A percentile compares a stretch with the other conserved stretches of the same genome.
Evolutionary conservation across 1,140 invertebrate genomes (phyloP).

Genomic region (Micrasema minimum): DNA sequence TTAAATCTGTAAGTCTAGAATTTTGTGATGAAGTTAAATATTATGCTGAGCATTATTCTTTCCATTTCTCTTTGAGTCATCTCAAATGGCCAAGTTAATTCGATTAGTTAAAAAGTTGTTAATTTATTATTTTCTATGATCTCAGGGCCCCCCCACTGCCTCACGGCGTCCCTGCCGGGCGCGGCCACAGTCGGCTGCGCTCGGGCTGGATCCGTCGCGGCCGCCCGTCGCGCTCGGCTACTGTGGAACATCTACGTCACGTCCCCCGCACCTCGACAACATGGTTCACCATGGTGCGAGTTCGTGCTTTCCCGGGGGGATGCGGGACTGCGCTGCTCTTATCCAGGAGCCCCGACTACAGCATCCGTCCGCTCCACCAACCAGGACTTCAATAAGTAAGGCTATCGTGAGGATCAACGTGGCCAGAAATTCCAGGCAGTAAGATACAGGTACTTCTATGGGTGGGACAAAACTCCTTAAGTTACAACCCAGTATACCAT

Average conservation of each 20-base stretch:
- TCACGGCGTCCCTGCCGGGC: conserved; percentile 96
- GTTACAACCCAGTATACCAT: too few relatives aligned
- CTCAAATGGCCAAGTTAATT: too few relatives aligned
- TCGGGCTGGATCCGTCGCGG: conserved; percentile 94
- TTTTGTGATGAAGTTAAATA: too few relatives aligned
- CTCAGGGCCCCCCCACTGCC: conserved; percentile 88
- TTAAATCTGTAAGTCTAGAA: too few relatives aligned
- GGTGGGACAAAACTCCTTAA: too few relatives aligned
- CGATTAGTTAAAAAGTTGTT: too few relatives aligned
- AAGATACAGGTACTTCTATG: too few relatives aligned
- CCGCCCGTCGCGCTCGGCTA: conserved; percentile 89
- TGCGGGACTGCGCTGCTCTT: conserved; percentile 94
- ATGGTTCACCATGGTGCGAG: conserved; percentile 97
- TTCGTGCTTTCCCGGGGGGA: conserved; percentile 97
- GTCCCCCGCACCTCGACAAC: conserved; percentile 97
- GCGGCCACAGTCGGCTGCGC: conserved; percentile 98
- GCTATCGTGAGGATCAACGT: conserved; percentile 95
- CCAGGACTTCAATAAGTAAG: conserved; percentile 96
- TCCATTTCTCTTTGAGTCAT: too few relatives aligned
- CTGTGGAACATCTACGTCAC: conserved; percentile 98
- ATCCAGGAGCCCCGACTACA: conserved; percentile 98
- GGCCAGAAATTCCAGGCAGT: conserved; percentile 91
- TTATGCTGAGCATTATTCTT: too few relatives aligned
- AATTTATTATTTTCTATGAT: conserved; percentile 56
- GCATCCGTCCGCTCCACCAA: conserved; percentile 95